Evolutionary conservation across 2,113 vertebrate genomes (phyloP).

Genomic region (Sebastes fasciatus): DNA sequence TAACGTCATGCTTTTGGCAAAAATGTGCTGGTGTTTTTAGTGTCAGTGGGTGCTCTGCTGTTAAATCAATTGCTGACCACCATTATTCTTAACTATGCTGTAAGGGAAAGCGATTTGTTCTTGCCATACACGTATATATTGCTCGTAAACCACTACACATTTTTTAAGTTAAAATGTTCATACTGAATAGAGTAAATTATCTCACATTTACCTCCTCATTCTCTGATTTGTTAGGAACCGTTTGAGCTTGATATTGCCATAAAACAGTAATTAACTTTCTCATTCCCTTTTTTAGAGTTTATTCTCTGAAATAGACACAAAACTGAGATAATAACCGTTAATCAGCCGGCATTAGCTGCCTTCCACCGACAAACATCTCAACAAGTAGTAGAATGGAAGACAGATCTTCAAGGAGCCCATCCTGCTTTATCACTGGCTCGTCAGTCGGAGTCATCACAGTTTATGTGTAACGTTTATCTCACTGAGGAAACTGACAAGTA

Average conservation of each 20-base stretch:
- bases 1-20: constrained; percentile 59
- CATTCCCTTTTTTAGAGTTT: constrained; percentile 7
- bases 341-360: constrained; percentile 19
- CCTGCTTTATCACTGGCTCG: constrained; percentile 40
- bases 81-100: constrained; percentile 59
- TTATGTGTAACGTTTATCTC: constrained; percentile 67
- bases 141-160: constrained; percentile 25
- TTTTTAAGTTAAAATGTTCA: constrained; percentile 3
- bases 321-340: constrained; percentile 22
- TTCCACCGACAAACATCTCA: constrained; percentile 34
- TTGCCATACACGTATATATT: constrained; percentile 33
- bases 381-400: constrained; percentile 42
- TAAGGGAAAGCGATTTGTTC: constrained; percentile 40
- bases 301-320: constrained; percentile 1
- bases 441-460: constrained; percentile 60
- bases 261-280: constrained; percentile 31
- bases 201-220: constrained; percentile 14
- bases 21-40: constrained; percentile 51
- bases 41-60: constrained; percentile 53
- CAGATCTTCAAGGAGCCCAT: constrained; percentile 32
- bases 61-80: constrained; percentile 51
- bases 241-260: constrained; percentile 38
- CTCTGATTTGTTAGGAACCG: constrained; percentile 43
- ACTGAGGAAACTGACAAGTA: constrained; percentile 66
- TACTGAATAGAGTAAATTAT: constrained; percentile 7